Evolutionary conservation across 1,140 invertebrate genomes (phyloP), one percentile per base, ranked within the genome.

Genomic region (Pseudomyrmex gracilis): DNA sequence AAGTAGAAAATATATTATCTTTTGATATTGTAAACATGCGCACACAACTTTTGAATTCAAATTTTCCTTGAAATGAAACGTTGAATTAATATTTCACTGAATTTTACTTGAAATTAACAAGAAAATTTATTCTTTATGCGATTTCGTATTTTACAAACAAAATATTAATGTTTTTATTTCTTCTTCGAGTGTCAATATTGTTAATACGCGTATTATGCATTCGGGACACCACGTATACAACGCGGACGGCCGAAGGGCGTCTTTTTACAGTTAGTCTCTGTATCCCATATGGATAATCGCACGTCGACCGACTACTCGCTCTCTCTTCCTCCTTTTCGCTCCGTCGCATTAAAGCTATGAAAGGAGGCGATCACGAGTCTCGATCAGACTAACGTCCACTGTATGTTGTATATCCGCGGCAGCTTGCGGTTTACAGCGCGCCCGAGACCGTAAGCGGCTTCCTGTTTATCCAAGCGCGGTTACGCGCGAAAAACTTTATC

Each of bases 281-380:
- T 74, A 78, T 58, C 51, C 70, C 70, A 86, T 89, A 70, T 73
- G 74, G 87, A 84, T 86, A 86, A 89, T 89, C 84, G 88, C 84
- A 47, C 53, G 34, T 34, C 67, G 55, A 22, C 53, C 13, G 73
- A 47, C 43, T 22, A 64, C 76, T 55, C 43, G 43, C 64, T 73
- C 47, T 49, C n/a, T 53, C 17, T 34, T n/a, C 43, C 71, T 66
- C 45, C 24, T 63, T n/a, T 63, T 53, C 60, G 43, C 13, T 20
- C 22, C 17, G 71, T 70, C 66, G 61, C 34, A 7, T 87, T 87
- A 84, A 87, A 85, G 57, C 66, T 63, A 24, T 34, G 22, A 55
- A 82, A 80, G 73, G 57, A 84, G 74, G n/a, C 51, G 82, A 87
- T 87, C 73, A 20, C 45, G 22, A 74, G 45, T 10, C 83, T 86